Base-by-base conservation (phyloP, 1,140 invertebrate genomes). In the Ephestia elutella region DNA sequence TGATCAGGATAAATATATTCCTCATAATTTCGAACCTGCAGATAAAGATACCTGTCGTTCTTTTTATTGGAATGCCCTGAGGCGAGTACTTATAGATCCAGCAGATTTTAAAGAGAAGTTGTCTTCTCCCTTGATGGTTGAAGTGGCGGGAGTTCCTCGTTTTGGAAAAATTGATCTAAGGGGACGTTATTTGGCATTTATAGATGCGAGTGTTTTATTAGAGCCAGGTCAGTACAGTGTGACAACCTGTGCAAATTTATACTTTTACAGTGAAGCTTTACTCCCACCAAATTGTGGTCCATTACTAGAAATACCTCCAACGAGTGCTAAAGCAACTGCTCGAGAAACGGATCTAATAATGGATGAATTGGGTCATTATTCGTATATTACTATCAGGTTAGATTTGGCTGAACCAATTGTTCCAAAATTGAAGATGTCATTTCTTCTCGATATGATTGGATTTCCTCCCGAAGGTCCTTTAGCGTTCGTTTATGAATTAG, bases 31-130 rank as follows among this genome's bases (percentile, higher is more conserved):
- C 51, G 54, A 63, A 32, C 35, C 53, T 10, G 59, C 60, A 53
- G 59, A 64, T 51, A 71, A 35, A 38, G 54, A 66, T 32, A n/a
- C 50, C 1, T 84, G 80, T 64, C 71, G 63, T 57, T 79, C 73
- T 20, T 64, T 71, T 48, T 86, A 82, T 62, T 88, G 86, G 86
- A 82, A 86, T 68, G 68, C 80, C 1, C 75, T 86, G 64, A 82
- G 69, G 59, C 68, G 86, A 49, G 69, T 82, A 17, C 65, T 87
- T 17, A 68, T 88, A 19, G 74, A 87, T 51, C 63, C 75, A 10
- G 18, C 50, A 28, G 19, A 50, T 1, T 68, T 88, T 19, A 59
- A 57, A 0, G 59, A 68, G 15, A 65, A 78, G 66, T 57, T 88
- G 51, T 63, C 60, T 44, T 57, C 58, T 15, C 69, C 71, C 10